Base-by-base conservation (phyloP, 2,113 vertebrate genomes). In the Rousettus leschenaultii region DNA sequence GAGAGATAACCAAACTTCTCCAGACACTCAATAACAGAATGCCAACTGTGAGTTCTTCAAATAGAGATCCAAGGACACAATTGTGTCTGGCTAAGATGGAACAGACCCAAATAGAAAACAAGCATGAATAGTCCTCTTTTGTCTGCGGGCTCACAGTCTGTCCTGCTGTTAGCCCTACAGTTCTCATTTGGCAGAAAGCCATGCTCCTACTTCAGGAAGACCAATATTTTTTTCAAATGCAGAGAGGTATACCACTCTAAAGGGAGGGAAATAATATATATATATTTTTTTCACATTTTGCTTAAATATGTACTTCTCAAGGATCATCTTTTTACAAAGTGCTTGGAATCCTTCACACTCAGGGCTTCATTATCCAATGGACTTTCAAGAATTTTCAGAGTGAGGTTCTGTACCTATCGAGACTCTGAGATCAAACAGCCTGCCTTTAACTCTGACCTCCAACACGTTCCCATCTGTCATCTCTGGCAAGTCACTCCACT, bases 41-140 rank as follows among this genome's bases (percentile, higher is more conserved):
- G 74, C 94, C 84, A 86, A 95, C 94, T 87, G 74, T 0, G 79
- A 94, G 92, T 95, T 96, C 96, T 90, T 98, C 95, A 95, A 48
- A 95, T 40, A 79, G 55, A 91, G 28, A 84, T 65, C 59, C 95
- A 97, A 96, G 95, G 94, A 94, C 93, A 96, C 57, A 57, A 65
- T 95, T 78, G 43, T 77, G 78, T 96, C 96, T 97, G 93, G 70
- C 83, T 61, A 79, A 59, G 38, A 96, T 95, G 91, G 93, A 96
- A 96, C 21, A 26, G 59, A 3, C 68, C 86, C 96, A 97, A 66
- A 88, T 55, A 93, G 68, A 80, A 53, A 86, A 78, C n/a, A 94
- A 89, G 53, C 74, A 33, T 65, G 85, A 96, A 4, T 59, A 95
- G 91, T 35, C 78, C 18, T 89, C 89, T 92, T 95, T 95, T 96